These are phyloP conservation scores for Teinopalpus imperialis DNA, from an alignment of 2,888 invertebrate species.

Conservation along the genomic window DNA sequence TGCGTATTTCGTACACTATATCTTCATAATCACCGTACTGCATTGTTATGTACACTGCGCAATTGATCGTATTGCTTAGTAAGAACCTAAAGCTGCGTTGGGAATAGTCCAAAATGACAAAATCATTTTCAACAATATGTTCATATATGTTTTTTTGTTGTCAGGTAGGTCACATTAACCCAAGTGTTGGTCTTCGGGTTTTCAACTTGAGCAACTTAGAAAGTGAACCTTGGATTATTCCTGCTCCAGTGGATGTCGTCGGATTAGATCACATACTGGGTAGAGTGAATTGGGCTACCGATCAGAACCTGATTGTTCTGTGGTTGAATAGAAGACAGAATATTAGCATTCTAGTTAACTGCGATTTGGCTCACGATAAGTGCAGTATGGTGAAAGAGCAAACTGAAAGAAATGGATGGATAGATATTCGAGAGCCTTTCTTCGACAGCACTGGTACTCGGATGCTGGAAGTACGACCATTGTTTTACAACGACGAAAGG, in stretches of 20 bases:
- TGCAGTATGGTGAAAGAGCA: slow-evolving; percentile 64
- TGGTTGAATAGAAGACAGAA: slow-evolving; percentile 95
- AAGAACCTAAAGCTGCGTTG: too few species aligned
- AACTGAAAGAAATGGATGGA: slow-evolving; percentile 86
- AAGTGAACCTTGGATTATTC: slow-evolving; percentile 60
- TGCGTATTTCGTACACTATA: too few species aligned
- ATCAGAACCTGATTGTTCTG: slow-evolving; percentile 84
- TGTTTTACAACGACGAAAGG: slow-evolving; percentile 57
- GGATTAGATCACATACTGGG: slow-evolving; percentile 85
- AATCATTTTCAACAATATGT: too few species aligned
- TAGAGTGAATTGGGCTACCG: slow-evolving; percentile 88
- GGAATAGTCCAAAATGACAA: too few species aligned
- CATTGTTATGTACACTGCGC: too few species aligned
- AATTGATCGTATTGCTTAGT: too few species aligned
- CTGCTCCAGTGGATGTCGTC: slow-evolving; percentile 78
- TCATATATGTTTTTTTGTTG: too few species aligned
- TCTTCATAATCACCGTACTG: too few species aligned
- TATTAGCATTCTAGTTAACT: slow-evolving; percentile 82
- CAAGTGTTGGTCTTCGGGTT: slow-evolving; percentile 85
- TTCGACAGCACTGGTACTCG: slow-evolving; percentile 70
- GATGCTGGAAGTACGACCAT: slow-evolving; percentile 66
- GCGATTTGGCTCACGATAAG: slow-evolving; percentile 66
- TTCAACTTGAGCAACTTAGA: slow-evolving; percentile 67
- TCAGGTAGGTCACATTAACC: slow-evolving; percentile 88
- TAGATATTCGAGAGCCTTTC: slow-evolving; percentile 81